Conservation (phyloP, 2,797 vertebrate species). For the Cheracebus regulus region DNA sequence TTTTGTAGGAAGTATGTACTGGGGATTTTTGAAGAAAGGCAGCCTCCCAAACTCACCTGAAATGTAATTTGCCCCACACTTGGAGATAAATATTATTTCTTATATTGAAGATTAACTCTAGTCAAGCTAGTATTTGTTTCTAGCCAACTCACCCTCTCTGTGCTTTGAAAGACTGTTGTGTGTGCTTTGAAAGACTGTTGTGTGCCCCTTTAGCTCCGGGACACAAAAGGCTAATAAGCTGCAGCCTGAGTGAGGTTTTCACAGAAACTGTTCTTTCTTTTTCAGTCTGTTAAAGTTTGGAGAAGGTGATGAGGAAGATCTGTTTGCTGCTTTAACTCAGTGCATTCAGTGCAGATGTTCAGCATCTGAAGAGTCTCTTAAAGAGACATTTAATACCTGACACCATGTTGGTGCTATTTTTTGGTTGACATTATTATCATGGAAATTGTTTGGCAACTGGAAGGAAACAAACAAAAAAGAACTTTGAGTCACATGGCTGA, state of each 20-base stretch:
- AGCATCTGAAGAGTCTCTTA: background rate
- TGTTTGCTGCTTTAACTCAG: background rate
- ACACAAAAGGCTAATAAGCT: background rate
- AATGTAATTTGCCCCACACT: conserved; percentile 70
- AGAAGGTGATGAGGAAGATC: background rate
- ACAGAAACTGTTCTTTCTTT: background rate
- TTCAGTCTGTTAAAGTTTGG: background rate
- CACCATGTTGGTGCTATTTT: background rate
- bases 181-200: background rate
- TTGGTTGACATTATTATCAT: background rate
- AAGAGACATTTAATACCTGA: background rate
- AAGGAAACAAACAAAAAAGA: background rate
- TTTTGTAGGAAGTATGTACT: conserved; percentile 56
- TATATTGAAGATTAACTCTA: conserved; percentile 54
- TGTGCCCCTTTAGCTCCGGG: background rate
- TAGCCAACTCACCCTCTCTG: background rate
- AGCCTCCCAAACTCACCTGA: conserved; percentile 59
- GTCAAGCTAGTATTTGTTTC: background rate
- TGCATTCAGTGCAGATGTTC: background rate
- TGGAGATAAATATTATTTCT: conserved; percentile 76
- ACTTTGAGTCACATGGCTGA: background rate
- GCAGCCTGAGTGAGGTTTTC: background rate
- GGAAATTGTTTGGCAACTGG: background rate
- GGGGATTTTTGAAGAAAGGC: conserved; percentile 74
- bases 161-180: background rate